Conservation (phyloP, 2,888 invertebrate genomes). For the Athalia circularis region DNA sequence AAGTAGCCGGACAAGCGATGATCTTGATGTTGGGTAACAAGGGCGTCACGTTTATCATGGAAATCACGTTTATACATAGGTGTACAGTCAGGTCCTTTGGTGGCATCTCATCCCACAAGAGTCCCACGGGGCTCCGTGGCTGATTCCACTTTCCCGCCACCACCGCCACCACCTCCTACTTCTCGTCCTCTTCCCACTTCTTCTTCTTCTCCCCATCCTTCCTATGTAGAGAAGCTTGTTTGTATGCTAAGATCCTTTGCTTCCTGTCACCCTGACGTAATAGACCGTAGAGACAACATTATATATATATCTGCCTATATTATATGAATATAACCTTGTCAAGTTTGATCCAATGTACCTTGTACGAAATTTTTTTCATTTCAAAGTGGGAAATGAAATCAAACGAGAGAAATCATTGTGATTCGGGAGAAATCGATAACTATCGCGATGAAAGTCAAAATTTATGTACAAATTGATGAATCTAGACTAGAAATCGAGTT, state of each 20-base stretch:
- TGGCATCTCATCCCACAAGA: constrained; percentile 24
- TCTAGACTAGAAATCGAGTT: too few relatives aligned
- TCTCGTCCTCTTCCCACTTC: too few relatives aligned
- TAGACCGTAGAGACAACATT: constrained; percentile 14
- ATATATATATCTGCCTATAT: not conserved
- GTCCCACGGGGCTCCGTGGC: constrained; percentile 18
- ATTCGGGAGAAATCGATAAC: too few relatives aligned
- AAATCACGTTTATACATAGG: not conserved
- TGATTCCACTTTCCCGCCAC: constrained; percentile 5
- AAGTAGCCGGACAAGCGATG: not conserved
- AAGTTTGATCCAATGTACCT: too few relatives aligned
- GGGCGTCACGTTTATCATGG: constrained; percentile 34
- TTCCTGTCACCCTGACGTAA: constrained; percentile 22
- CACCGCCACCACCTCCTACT: too few relatives aligned
- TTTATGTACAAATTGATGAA: too few relatives aligned
- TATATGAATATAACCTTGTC: too few relatives aligned
- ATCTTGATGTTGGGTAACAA: constrained; percentile 21
- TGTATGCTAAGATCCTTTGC: constrained; percentile 36
- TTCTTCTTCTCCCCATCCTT: not conserved
- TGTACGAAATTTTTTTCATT: too few relatives aligned
- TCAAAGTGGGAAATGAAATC: too few relatives aligned
- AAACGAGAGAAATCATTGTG: too few relatives aligned
- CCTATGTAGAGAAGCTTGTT: constrained; percentile 27
- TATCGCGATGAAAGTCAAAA: too few relatives aligned
- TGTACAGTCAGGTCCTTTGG: constrained; percentile 13